Conservation (phyloP, 2,113 vertebrate species). For the Peromyscus polionotus region DNA sequence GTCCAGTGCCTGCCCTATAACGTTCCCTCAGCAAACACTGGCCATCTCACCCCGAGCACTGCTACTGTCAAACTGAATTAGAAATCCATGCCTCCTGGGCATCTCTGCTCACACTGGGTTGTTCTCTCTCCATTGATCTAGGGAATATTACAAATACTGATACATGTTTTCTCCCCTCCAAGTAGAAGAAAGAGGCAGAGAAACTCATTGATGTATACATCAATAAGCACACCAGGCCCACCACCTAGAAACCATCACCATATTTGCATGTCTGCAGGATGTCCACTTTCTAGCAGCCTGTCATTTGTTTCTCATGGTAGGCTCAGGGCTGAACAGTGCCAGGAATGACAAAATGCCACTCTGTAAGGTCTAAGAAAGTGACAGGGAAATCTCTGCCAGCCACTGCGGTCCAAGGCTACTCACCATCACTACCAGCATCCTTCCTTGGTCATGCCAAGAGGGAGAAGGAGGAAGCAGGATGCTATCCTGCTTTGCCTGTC, state of each 20-base stretch:
- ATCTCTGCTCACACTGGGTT: not conserved
- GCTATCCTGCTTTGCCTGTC: not conserved
- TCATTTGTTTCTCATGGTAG: not conserved
- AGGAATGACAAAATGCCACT: not conserved
- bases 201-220: not conserved
- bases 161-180: not conserved
- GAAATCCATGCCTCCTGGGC: not conserved
- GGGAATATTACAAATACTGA: constrained; percentile 5
- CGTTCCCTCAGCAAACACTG: not conserved
- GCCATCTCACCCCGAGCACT: not conserved
- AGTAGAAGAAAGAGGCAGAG: not conserved
- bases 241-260: not conserved
- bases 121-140: not conserved
- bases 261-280: not conserved
- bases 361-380: not conserved
- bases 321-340: not conserved
- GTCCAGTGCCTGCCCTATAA: not conserved
- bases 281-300: not conserved
- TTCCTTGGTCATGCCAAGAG: not conserved
- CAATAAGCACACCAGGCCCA: not conserved
- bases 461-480: not conserved
- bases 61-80: not conserved
- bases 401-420: not conserved
- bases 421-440: not conserved
- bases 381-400: not conserved